Percentiles rank a stretch among this genome's conserved stretches.
Evolutionary conservation across 2,888 invertebrate species (phyloP).

Genomic region (Cyaniris semiargus): DNA sequence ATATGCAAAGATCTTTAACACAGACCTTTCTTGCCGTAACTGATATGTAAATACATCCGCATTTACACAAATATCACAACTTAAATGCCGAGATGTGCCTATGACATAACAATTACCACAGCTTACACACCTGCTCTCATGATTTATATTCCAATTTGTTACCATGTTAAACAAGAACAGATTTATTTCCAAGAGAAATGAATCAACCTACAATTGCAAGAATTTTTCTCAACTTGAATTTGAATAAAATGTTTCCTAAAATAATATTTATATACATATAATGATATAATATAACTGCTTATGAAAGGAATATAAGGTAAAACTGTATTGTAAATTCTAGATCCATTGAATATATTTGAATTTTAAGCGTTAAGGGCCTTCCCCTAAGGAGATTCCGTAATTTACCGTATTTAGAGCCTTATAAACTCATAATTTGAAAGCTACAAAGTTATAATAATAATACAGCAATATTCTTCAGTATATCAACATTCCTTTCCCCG

Average conservation of each 20-base stretch:
- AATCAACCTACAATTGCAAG: background rate
- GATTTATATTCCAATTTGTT: constrained; percentile 8
- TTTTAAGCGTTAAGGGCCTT: too few relatives aligned
- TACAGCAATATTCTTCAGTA: too few relatives aligned
- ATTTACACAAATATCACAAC: background rate
- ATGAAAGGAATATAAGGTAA: background rate
- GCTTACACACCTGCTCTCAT: constrained; percentile 1
- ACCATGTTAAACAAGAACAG: background rate
- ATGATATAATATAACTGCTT: too few relatives aligned
- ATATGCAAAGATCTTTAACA: too few relatives aligned
- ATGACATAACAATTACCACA: background rate
- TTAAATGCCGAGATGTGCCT: background rate
- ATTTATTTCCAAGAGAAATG: background rate
- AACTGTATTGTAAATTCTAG: background rate
- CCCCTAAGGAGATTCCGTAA: too few relatives aligned
- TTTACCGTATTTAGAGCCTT: too few relatives aligned
- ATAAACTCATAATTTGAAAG: too few relatives aligned
- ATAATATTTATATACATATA: too few relatives aligned
- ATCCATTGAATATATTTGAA: background rate
- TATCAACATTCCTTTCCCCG: too few relatives aligned
- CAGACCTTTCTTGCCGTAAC: too few relatives aligned
- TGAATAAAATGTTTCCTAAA: too few relatives aligned
- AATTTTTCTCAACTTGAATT: background rate
- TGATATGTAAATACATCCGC: background rate
- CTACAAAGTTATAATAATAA: too few relatives aligned